Evolutionary conservation across 2,888 invertebrate genomes (phyloP).

Genomic region (Aethes cnicana): DNA sequence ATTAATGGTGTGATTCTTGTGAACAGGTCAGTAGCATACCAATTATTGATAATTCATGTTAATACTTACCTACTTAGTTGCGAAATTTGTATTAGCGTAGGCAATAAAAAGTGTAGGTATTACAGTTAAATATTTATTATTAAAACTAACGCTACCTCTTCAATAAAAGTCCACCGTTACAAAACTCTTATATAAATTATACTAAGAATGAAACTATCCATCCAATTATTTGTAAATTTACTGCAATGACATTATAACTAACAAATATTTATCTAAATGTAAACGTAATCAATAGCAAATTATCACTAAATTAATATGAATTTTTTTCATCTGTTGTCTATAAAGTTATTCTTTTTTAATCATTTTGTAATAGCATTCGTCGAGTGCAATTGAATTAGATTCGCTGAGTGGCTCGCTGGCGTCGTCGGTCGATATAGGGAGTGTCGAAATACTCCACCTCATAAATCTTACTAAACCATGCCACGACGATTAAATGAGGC

Average conservation of each 20-base stretch:
- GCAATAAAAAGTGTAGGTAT: neutral
- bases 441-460: too few species aligned
- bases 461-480: too few species aligned
- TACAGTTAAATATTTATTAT: neutral
- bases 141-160: neutral
- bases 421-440: too few species aligned
- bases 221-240: neutral
- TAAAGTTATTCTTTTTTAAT: too few species aligned
- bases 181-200: conserved; percentile 7
- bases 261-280: conserved; percentile 5
- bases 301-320: neutral
- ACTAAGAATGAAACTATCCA: neutral
- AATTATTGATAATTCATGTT: too few species aligned
- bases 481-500: too few species aligned
- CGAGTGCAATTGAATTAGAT: too few species aligned
- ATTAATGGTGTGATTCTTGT: conserved; percentile 27
- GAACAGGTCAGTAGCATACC: too few species aligned
- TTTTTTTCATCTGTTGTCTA: neutral
- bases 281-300: neutral
- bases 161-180: neutral
- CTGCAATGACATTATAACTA: neutral
- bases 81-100: too few species aligned
- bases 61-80: too few species aligned
- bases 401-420: too few species aligned
- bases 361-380: too few species aligned